Percentiles rank a stretch among this genome's conserved stretches.
Conservation (phyloP, 2,888 invertebrate species). For the Ormyrus nitidulus region DNA sequence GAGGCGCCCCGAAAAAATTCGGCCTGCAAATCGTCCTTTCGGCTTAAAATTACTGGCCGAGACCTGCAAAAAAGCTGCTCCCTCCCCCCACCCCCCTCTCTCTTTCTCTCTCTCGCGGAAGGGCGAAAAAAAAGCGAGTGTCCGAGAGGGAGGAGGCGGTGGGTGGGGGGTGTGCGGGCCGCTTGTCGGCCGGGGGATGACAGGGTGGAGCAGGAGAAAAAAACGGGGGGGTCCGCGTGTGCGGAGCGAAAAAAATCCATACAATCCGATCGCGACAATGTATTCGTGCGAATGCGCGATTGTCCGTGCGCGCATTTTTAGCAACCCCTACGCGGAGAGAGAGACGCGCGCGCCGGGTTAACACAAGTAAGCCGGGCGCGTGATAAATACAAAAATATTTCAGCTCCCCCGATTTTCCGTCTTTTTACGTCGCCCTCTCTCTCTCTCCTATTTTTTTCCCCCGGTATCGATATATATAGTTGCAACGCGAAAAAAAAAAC, state of each 20-base stretch:
- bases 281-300: slow-evolving; percentile 74
- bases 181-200: slow-evolving; percentile 39
- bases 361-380: slow-evolving; percentile 67
- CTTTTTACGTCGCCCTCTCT: slow-evolving; percentile 6
- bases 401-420: slow-evolving; percentile 51
- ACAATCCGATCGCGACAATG: slow-evolving; percentile 75
- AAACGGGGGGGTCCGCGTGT: slow-evolving; percentile 63
- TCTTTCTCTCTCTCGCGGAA: not conserved
- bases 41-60: slow-evolving; percentile 40
- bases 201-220: not conserved
- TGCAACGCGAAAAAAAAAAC: not conserved
- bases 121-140: slow-evolving; percentile 38
- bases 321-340: not conserved
- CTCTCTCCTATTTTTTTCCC: slow-evolving; percentile 48
- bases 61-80: not conserved
- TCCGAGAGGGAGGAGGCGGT: slow-evolving; percentile 23
- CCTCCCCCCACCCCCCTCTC: too few species aligned
- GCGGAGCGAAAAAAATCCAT: slow-evolving; percentile 74
- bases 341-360: slow-evolving; percentile 10
- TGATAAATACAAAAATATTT: slow-evolving; percentile 72
- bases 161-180: slow-evolving; percentile 15
- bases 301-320: slow-evolving; percentile 70
- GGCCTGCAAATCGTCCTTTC: slow-evolving; percentile 38
- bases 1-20: slow-evolving; percentile 39
- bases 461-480: slow-evolving; percentile 8